phyloP scores from a whole-genome alignment of 2,113 vertebrate genomes.

The Solea solea region DNA sequence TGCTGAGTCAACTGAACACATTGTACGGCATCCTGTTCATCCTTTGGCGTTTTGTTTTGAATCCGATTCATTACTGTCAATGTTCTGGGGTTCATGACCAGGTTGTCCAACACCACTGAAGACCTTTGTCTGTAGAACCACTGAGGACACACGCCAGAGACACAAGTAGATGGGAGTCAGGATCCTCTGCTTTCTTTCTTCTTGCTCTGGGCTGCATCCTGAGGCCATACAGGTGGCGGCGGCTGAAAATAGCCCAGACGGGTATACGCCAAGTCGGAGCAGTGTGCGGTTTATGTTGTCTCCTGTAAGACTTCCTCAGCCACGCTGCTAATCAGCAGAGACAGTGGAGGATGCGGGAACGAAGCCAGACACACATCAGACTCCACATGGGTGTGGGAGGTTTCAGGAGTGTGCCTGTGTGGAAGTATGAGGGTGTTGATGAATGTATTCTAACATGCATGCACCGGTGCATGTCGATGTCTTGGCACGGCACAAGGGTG shows the following conservation, averaged over 20 bases:
- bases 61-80: conserved; percentile 51
- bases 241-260: conserved; percentile 71
- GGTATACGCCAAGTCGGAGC: conserved; percentile 45
- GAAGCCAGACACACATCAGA: conserved; percentile 61
- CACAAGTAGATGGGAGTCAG: conserved; percentile 16
- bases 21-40: conserved; percentile 32
- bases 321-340: conserved; percentile 57
- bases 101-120: conserved; percentile 51
- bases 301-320: conserved; percentile 57
- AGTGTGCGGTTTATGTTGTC: conserved; percentile 33
- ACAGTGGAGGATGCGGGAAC: conserved; percentile 46
- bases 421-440: conserved; percentile 9
- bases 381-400: conserved; percentile 29
- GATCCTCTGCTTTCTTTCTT: conserved; percentile 58
- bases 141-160: conserved; percentile 35
- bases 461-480: neutral
- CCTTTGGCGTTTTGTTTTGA: conserved; percentile 52
- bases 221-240: conserved; percentile 30
- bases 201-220: conserved; percentile 48
- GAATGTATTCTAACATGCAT: conserved; percentile 6
- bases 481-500: conserved; percentile 1
- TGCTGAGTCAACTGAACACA: conserved; percentile 37
- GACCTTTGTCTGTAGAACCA: conserved; percentile 44
- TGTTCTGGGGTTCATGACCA: conserved; percentile 42
- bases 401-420: conserved; percentile 14